Conservation (phyloP, 2,113 vertebrate genomes). For the Polypterus bichir region DNA sequence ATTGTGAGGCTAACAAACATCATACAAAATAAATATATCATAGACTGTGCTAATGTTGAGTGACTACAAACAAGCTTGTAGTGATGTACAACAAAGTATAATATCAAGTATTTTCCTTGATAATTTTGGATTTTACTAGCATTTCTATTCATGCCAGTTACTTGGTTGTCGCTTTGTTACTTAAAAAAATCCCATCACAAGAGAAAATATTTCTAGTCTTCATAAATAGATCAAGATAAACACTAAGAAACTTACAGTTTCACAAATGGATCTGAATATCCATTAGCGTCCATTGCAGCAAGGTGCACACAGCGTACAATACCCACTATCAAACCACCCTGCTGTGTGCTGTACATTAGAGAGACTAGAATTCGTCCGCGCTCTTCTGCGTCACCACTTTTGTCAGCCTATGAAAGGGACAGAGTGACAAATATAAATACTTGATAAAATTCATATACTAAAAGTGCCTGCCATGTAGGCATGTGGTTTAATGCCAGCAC, state of each 20-base stretch:
- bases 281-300: conserved; percentile 92
- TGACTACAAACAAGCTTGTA: too few relatives aligned
- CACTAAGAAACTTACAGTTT: conserved; percentile 68
- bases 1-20: too few relatives aligned
- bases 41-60: too few relatives aligned
- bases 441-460: neutral
- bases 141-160: too few relatives aligned
- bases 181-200: too few relatives aligned
- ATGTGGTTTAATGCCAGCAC: neutral
- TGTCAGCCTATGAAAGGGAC: conserved; percentile 55
- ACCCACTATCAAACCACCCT: conserved; percentile 74
- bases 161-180: too few relatives aligned
- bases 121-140: too few relatives aligned
- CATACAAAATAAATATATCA: too few relatives aligned
- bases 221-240: too few relatives aligned
- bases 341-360: conserved; percentile 86
- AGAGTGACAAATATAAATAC: neutral
- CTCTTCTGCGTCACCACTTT: conserved; percentile 68
- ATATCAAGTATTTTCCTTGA: too few relatives aligned
- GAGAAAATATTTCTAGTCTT: too few relatives aligned
- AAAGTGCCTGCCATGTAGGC: neutral
- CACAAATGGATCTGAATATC: conserved; percentile 93
- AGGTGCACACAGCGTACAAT: conserved; percentile 87
- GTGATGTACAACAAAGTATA: too few relatives aligned
- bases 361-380: conserved; percentile 87